Evolutionary conservation across 2,888 invertebrate genomes (phyloP), one percentile per base, ranked within the genome.

Genomic region (Caenorhabditis sp.): DNA sequence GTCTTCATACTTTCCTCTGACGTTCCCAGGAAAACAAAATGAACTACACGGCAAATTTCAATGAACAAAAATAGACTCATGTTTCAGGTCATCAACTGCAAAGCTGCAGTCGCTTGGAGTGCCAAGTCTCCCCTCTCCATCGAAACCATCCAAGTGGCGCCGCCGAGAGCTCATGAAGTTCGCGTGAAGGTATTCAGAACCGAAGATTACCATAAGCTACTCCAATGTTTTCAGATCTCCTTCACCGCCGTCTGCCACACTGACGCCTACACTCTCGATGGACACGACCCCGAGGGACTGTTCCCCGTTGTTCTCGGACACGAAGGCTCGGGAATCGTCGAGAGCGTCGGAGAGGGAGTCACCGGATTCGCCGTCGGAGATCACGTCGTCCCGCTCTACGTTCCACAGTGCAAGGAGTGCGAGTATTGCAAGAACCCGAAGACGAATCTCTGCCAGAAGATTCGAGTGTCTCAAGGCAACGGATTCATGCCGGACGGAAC

Each of bases 61-160:
- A n/a, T 56, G 28, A 16, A 10, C 3, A 28, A 56, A 51, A 24
- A 22, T n/a, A 19, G 4, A 31, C 7, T 31, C 31, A 4, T 22
- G n/a, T 58, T 72, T 12, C 44, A 88, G 80, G 94, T 95, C 61
- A 98, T 99, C 88, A 95, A 94, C 90, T 99, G 98, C 93, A 95
- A 94, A 92, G 99, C 99, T 26, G 98, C 98, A 1, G 96, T 99
- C 22, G 98, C 98, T 5, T 99, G 98, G 98, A 96, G 95, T 90
- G 95, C 96, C 69, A 97, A 97, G 88, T 94, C 96, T 91, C 96
- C 97, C 8, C 94, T 99, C 31, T 94, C 95, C 1, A 94, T 99
- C 68, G 99, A 99, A 93, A 95, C 95, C 72, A 94, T 99, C 79
- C 95, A 97, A 93, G 98, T 99, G 0, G 96, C 95, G 22, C 96